Base-by-base conservation (phyloP, 1,140 invertebrate genomes). In the Atta colombica region DNA sequence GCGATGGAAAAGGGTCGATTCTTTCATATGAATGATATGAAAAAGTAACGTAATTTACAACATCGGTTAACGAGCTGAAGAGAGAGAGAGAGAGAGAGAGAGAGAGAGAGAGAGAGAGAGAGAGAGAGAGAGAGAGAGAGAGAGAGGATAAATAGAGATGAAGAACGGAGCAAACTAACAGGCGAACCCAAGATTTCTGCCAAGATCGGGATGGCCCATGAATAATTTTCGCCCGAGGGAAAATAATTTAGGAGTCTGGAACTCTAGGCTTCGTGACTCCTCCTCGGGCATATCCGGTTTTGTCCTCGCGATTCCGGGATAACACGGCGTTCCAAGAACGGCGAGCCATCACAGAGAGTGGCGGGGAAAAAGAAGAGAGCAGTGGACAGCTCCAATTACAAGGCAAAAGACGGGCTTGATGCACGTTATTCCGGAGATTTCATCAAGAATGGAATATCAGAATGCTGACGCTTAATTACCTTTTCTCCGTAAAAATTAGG, bases 161-260 rank as follows among this genome's bases (percentile, higher is more conserved):
- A 61, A 82, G 65, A 74, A 61, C 28, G 72, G 72, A 77, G 77
- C 58, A 58, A 87, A 87, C 72, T 88, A 86, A 88, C 85, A 85
- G 69, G 55, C 71, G 77, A 28, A 51, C 45, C 53, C 85, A 87
- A 87, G 87, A 87, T 88, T 88, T 88, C 87, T 87, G 77, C 85
- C 58, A 78, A 51, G 77, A 75, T 80, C 77, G 63, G 60, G 87
- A 75, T 55, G 80, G 75, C 74, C 89, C 84, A 91, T 91, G 89
- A 89, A 91, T 91, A 91, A 91, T 91, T 91, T 91, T 88, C 89
- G 80, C 77, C 61, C 88, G 75, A 75, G 78, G 82, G 89, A 89
- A 91, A 91, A 91, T 89, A 91, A 91, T 91, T 91, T 91, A 91
- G 89, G 88, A 90, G 88, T 63, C 85, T 87, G 85, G 69, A 86